Base-by-base conservation (phyloP, 1,140 invertebrate species). In the Zaprionus tsacasi region DNA sequence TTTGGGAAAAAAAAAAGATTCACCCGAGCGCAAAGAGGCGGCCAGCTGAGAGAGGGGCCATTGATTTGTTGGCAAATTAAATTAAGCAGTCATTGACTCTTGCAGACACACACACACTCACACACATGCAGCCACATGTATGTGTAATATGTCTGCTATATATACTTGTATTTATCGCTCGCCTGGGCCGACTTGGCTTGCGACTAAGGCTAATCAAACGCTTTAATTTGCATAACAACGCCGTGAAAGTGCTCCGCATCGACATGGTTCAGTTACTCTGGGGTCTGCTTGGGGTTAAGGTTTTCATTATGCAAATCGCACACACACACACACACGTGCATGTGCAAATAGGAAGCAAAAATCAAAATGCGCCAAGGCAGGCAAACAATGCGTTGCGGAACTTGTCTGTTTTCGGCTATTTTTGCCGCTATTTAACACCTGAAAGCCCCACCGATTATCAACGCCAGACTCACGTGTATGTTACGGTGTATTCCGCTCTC, bases 11-110 rank as follows among this genome's bases (percentile, higher is more conserved):
- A 36, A 65, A 50, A 11, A 1, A 59, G 77, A 79, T 83, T 70
- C 76, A 70, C 13, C 17, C 48, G 36, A 56, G 67, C 36, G 70
- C 8, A 17, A 10, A 12, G 17, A 21, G 45, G 17, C 10, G 45
- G 45, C 45, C 76, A 66, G 12, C 27, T 48, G 48, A 56, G 67
- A 38, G 27, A 30, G 27, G 27, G 82, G 79, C 82, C 71, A 79
- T 87, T 87, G 82, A 87, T 88, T 87, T 87, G 79, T 80, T 36
- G 57, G 60, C 74, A 88, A 88, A 88, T 88, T 88, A 89, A 83
- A 88, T 88, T 88, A 88, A 88, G 81, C 85, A 88, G 85, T 88
- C 85, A 88, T 88, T 88, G 85, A 88, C 85, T 88, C 89, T 54
- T 57, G 15, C 38, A 43, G n/a, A 54, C 36, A 52, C 57, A 35